Conservation (phyloP, 1,140 invertebrate genomes). For the Brachionus koreanus region DNA sequence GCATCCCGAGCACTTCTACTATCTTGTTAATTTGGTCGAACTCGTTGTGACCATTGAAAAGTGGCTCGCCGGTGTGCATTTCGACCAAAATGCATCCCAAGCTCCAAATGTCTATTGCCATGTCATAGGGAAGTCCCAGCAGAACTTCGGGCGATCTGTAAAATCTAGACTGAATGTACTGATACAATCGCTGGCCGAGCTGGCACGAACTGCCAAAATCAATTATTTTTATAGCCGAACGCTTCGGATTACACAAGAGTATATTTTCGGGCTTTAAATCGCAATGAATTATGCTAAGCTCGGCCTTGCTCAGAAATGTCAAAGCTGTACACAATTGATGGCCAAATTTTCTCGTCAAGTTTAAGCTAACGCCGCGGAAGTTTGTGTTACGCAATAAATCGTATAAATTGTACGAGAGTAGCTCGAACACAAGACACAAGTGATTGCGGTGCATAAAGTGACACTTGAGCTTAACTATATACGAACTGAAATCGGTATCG, state of each 20-base stretch:
- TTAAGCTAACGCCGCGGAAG: constrained; percentile 96
- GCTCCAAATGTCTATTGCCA: constrained; percentile 64
- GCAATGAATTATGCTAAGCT: constrained; percentile 98
- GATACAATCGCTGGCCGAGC: constrained; percentile 97
- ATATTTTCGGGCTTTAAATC: constrained; percentile 99
- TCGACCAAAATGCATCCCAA: constrained; percentile 90
- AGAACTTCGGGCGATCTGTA: constrained; percentile 74
- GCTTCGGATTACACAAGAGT: constrained; percentile 95
- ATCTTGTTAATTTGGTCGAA: constrained; percentile 99
- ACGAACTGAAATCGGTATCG: constrained; percentile 85
- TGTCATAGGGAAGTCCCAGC: constrained; percentile 61
- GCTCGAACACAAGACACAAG: constrained; percentile 98
- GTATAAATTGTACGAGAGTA: constrained; percentile 98
- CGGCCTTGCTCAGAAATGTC: constrained; percentile 93
- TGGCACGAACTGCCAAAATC: constrained; percentile 99
- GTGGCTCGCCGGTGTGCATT: constrained; percentile 98
- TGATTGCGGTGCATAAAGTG: constrained; percentile 94
- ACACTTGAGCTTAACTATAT: constrained; percentile 97
- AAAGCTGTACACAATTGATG: constrained; percentile 92
- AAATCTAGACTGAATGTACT: constrained; percentile 99
- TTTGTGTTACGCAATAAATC: constrained; percentile 98
- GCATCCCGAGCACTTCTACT: constrained; percentile 85
- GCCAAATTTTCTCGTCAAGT: constrained; percentile 98
- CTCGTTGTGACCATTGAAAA: constrained; percentile 97
- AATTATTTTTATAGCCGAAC: constrained; percentile 98